Conservation (phyloP, 2,113 vertebrate species). For the Craseonycteris thonglongyai region DNA sequence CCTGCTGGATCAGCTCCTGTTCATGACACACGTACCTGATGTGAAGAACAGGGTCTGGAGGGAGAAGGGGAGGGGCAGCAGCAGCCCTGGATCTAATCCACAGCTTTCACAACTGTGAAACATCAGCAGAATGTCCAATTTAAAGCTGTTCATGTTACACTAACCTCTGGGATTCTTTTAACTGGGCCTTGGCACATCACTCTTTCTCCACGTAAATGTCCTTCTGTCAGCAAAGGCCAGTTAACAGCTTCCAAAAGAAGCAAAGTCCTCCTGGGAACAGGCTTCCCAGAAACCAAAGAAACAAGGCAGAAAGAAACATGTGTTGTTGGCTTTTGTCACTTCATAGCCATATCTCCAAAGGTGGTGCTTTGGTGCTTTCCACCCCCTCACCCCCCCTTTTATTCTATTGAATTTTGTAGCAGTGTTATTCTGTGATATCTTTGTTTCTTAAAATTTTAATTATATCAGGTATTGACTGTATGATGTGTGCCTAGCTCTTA, state of each 20-base stretch:
- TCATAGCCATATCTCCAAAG: constrained; percentile 25
- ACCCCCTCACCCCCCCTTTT: no score
- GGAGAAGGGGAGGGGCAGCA: not conserved
- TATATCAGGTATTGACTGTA: constrained; percentile 17
- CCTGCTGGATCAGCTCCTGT: not conserved
- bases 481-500: not conserved
- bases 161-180: constrained; percentile 64
- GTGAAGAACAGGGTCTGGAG: constrained; percentile 18
- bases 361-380: not conserved
- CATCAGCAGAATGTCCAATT: constrained; percentile 52
- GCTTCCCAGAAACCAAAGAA: constrained; percentile 61
- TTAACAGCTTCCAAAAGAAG: constrained; percentile 64
- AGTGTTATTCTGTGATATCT: constrained; percentile 4
- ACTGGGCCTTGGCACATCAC: constrained; percentile 48
- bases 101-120: constrained; percentile 49
- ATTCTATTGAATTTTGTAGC: constrained; percentile 28
- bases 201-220: constrained; percentile 63
- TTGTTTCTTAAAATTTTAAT: constrained; percentile 23
- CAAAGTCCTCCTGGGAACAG: constrained; percentile 43
- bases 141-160: constrained; percentile 57
- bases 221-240: constrained; percentile 67
- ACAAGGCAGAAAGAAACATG: constrained; percentile 45
- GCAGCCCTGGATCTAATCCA: not conserved
- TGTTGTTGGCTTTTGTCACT: constrained; percentile 59
- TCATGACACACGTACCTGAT: not conserved